phyloP scores from a whole-genome alignment of 2,113 vertebrate species.

The Gorilla gorilla region DNA sequence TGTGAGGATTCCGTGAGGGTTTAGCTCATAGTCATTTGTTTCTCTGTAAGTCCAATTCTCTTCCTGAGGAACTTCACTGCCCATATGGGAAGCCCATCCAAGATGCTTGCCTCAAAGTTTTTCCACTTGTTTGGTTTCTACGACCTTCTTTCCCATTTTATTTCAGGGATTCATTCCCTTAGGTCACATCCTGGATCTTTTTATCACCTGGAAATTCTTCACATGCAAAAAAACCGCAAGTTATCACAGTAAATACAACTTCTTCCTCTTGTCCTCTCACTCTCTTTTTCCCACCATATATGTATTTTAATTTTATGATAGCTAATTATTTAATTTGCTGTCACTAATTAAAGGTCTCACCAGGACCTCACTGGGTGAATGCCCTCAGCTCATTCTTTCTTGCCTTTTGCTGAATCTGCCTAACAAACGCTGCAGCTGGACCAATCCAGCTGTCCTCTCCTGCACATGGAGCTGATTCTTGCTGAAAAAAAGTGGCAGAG shows the following conservation, averaged over 20 bases:
- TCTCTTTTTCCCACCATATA: background rate
- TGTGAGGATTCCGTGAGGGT: background rate
- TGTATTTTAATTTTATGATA: background rate
- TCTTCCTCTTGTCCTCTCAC: background rate
- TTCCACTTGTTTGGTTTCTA: background rate
- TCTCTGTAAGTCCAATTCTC: background rate
- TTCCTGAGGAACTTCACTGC: background rate
- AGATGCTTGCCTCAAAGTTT: background rate
- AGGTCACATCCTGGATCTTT: background rate
- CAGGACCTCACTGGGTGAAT: no score
- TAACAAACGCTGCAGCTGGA: rapidly evolving
- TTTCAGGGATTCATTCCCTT: background rate
- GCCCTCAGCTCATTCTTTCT: background rate
- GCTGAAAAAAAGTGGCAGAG: background rate
- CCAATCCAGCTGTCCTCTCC: background rate
- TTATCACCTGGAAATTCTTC: background rate
- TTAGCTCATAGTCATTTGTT: background rate
- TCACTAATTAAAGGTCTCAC: background rate
- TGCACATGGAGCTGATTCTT: rapidly evolving
- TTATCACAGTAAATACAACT: background rate
- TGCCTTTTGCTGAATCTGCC: background rate
- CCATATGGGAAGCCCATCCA: background rate
- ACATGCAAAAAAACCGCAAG: background rate
- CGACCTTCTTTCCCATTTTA: background rate
- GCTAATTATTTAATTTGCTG: no score